Evolutionary conservation across 1,140 invertebrate species (phyloP).

Genomic region (Drosophila repletoides): DNA sequence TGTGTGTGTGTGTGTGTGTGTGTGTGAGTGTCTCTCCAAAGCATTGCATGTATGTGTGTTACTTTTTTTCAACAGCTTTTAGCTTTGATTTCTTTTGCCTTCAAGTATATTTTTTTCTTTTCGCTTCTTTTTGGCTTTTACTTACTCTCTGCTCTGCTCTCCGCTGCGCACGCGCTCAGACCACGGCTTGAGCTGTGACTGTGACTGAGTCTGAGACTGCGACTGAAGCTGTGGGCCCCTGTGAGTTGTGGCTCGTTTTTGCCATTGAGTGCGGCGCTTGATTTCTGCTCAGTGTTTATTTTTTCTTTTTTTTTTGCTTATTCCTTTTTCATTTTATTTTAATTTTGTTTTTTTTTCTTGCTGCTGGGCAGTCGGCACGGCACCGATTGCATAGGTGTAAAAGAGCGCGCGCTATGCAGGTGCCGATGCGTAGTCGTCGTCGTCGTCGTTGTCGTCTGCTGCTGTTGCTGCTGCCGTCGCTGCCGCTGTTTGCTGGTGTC

Average conservation of each 20-base stretch:
- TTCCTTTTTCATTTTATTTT: constrained; percentile 33
- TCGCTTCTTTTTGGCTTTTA: constrained; percentile 27
- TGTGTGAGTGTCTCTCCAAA: constrained; percentile 18
- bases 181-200: constrained; percentile 33
- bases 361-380: constrained; percentile 20
- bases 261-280: constrained; percentile 57
- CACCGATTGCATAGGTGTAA: constrained; percentile 63
- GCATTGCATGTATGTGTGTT: constrained; percentile 31
- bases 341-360: constrained; percentile 11
- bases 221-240: background rate
- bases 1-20: constrained; percentile 20
- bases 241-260: constrained; percentile 31
- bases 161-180: constrained; percentile 46
- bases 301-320: constrained; percentile 11
- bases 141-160: constrained; percentile 40
- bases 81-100: constrained; percentile 77
- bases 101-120: constrained; percentile 45
- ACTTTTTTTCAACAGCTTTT: constrained; percentile 64
- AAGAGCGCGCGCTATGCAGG: constrained; percentile 71
- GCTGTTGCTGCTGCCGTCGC: constrained; percentile 18
- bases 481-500: constrained; percentile 19
- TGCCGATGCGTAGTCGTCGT: constrained; percentile 54
- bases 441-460: constrained; percentile 16
- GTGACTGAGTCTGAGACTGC: constrained; percentile 7
- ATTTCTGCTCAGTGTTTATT: constrained; percentile 39